Evolutionary conservation across 2,888 invertebrate genomes (phyloP), one percentile per base, ranked within the genome.

Genomic region (Endotricha flammealis): DNA sequence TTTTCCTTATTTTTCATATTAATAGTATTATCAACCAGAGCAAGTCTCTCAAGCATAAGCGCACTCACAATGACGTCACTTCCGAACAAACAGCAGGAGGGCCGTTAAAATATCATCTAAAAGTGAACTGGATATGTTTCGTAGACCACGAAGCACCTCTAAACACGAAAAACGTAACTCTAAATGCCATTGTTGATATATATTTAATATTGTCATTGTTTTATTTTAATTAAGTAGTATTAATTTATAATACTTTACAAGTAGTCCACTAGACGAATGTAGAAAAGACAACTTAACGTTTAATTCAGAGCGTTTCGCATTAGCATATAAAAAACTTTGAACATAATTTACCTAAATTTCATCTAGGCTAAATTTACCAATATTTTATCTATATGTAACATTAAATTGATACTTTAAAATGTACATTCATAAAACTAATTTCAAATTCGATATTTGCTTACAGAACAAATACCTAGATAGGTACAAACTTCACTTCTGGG

Each of bases 131-230:
- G 60, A 63, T 73, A 71, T 69, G 69, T 71, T 66, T 63, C 66
- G 60, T 57, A 61, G 49, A 65, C 51, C 66, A 76, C 67, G 63
- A 77, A 79, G 74, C 78, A 73, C 58, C 48, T 64, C 77, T 81
- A 79, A n/a, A 74, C 72, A 77, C 69, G 66, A 69, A 71, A 69
- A 79, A 77, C 63, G 64, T 80, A 79, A 76, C 41, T 64, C 79
- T 79, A 79, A 73, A 70, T 64, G 73, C 70, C 65, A 66, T n/a
- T 72, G 69, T 76, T 79, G 76, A 78, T 81, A 76, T 59, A 67
- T 72, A 78, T 65, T 77, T 80, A 85, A 83, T 86, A 86, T 86
- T 86, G 85, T 86, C 85, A 83, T 81, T 77, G 72, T 76, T 76
- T 78, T 77, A 72, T 76, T 60, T 28, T 29, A 12, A 10, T 32